Evolutionary conservation across 2,888 invertebrate genomes (phyloP), one percentile per base, ranked within the genome.

Genomic region (Sceliomorpha sp.): DNA sequence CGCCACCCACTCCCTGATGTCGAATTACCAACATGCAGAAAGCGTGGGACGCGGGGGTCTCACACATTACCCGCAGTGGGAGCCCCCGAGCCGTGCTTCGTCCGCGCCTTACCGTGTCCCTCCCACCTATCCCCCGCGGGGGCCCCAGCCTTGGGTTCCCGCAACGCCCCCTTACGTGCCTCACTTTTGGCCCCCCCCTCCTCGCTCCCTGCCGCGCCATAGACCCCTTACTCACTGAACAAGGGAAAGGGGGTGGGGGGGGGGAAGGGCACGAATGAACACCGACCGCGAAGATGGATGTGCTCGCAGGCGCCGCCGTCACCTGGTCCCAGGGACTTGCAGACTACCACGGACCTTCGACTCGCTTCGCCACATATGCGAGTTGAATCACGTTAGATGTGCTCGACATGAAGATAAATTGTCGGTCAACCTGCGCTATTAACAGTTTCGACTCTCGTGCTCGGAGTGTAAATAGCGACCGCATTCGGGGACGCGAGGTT

Each of bases 291-390:
- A 87, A 87, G 87, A 88, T 87, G 80, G 80, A 87, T 87, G 86
- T 82, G 77, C 70, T 81, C 64, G 77, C 70, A 84, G 86, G 87
- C 87, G 87, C 87, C 86, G 82, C 83, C 79, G 80, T 85, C 86
- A 85, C 87, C 86, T 87, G 81, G 78, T 75, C 74, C 76, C 71
- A 56, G 73, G 70, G 60, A 73, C 79, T 74, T 77, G 73, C 76
- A 80, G 80, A 81, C 81, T 77, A 74, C 50, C 68, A 53, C n/a
- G n/a, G 56, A 62, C 68, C 62, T 69, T 69, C 50, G 56, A 50
- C 51, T 56, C 44, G 27, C 56, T 29, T 51, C n/a, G 58, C 62
- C 62, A 56, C 62, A 58, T 55, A 64, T 63, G 62, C 69, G 51
- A 58, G 62, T 63, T 62, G 62, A 60, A 69, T 69, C 62, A 50